Percentiles rank a stretch among this genome's conserved stretches.
Evolutionary conservation across 2,797 vertebrate genomes (phyloP).

Genomic region (Cryptoprocta ferox): DNA sequence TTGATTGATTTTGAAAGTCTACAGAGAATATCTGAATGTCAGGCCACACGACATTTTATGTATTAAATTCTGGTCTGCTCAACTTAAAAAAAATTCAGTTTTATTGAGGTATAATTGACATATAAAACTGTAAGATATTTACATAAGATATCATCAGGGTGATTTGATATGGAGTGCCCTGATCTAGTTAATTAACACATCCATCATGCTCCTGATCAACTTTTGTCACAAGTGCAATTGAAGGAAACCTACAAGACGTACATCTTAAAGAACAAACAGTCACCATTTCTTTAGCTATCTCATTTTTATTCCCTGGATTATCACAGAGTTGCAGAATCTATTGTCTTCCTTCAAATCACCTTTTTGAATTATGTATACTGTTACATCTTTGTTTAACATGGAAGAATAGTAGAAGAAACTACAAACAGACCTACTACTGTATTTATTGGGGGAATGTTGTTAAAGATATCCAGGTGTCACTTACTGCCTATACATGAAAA

Average conservation of each 20-base stretch:
- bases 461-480: not conserved
- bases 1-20: not conserved
- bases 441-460: not conserved
- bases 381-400: not conserved
- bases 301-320: not conserved
- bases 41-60: not conserved
- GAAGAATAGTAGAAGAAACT: not conserved
- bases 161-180: not conserved
- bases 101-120: not conserved
- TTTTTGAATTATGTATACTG: not conserved
- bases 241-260: not conserved
- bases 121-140: not conserved
- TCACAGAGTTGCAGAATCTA: not conserved
- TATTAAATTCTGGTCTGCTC: not conserved
- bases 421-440: not conserved
- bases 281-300: not conserved
- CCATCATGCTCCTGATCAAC: not conserved
- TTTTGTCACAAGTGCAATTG: not conserved
- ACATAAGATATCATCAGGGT: not conserved
- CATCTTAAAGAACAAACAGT: not conserved
- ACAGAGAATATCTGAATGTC: not conserved
- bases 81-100: not conserved
- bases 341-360: not conserved
- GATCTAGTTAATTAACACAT: not conserved
- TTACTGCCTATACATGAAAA: not conserved